These are phyloP conservation scores for Lochmaea crataegi DNA, from an alignment of 2,888 invertebrate genomes.

Conservation along the genomic window DNA sequence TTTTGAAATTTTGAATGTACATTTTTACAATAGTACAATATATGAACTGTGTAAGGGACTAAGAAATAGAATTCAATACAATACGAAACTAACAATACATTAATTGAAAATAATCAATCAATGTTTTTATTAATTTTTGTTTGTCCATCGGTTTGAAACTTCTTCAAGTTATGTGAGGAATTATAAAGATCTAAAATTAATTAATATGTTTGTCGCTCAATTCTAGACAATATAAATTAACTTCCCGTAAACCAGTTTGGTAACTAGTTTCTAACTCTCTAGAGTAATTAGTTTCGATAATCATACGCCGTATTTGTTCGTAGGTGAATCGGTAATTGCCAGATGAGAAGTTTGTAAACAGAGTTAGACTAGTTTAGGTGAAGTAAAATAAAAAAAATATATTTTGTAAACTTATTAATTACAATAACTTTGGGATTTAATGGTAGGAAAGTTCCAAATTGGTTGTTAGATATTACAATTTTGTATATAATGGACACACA, in stretches of 20 bases:
- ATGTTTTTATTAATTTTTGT: not conserved
- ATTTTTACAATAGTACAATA: no score
- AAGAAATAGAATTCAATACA: no score
- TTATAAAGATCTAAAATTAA: not conserved
- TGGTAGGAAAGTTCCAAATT: no score
- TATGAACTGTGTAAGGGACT: no score
- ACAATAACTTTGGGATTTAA: not conserved
- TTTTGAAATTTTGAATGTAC: no score
- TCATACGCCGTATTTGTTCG: not conserved
- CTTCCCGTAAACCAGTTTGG: not conserved
- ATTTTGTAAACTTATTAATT: not conserved
- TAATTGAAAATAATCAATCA: no score
- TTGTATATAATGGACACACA: no score
- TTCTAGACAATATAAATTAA: not conserved
- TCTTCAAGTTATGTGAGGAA: not conserved
- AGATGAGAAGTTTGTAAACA: not conserved
- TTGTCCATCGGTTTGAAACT: not conserved
- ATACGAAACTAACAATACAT: no score
- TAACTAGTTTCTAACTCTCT: slow-evolving; percentile 1
- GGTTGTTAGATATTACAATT: no score
- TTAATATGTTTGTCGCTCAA: not conserved
- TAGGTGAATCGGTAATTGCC: not conserved
- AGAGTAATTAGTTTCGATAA: not conserved
- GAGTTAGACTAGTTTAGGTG: not conserved
- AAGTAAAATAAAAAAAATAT: not conserved